Evolutionary conservation across 2,113 vertebrate species (phyloP), one percentile per base, ranked within the genome.

Genomic region (Baryphthengus martii): DNA sequence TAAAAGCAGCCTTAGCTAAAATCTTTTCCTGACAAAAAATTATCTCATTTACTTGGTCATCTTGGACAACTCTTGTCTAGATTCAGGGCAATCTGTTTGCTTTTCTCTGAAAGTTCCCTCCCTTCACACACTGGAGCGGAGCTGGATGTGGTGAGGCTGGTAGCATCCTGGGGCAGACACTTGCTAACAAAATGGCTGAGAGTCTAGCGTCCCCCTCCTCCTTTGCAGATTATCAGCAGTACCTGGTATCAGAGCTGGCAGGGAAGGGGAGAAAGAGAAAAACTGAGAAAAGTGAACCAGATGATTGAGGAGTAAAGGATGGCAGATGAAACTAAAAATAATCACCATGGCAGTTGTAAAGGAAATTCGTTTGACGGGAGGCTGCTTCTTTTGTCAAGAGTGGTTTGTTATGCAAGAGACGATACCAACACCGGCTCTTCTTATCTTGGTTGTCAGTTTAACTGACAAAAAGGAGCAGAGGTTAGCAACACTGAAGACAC

Each of bases 341-440:
- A 78, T 67, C 53, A 66, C 79, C 83, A 92, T 55, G 85, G 92
- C 97, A 97, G 97, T 96, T 97, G 80, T 93, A 97, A 90, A 97
- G 97, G 97, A 97, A 97, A 97, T 97, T 97, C 93, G 96, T 97
- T 97, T 97, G 97, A 94, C 97, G 96, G 97, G 88, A 95, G 95
- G 89, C 96, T 96, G 97, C 94, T 97, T 96, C 96, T 97, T 97
- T 97, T 97, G 95, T 97, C 37, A 17, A 95, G 87, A 93, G 97
- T 47, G 94, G 97, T 97, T 97, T 97, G 95, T 97, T 97, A 93
- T 96, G 97, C 96, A 97, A 97, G 96, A 94, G 95, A 95, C 49
- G 91, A 96, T 95, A 95, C 93, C 88, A 74, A 89, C 95, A 97
- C 96, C 85, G 77, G 93, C 91, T 92, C 94, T 17, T 97, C 96